These are phyloP conservation scores for Campaea margaritaria DNA, from an alignment of 2,888 invertebrate genomes.

Conservation along the genomic window DNA sequence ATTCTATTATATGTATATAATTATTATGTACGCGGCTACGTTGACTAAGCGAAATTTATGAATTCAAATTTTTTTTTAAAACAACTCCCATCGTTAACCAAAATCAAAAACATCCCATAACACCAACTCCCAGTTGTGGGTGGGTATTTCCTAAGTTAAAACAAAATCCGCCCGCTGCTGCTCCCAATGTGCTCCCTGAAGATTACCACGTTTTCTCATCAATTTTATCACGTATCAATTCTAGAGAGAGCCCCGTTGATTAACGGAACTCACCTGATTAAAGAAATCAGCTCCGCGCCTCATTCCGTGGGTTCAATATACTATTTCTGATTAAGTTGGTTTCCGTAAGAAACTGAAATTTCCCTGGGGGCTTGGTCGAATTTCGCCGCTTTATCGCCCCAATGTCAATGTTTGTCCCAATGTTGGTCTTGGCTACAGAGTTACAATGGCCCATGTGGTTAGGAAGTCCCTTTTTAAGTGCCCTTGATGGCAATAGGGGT, in stretches of 20 bases:
- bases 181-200: neutral
- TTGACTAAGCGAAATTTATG: too few species aligned
- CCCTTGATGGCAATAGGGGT: slow-evolving; percentile 29
- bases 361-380: slow-evolving; percentile 59
- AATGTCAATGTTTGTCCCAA: slow-evolving; percentile 57
- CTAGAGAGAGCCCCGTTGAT: slow-evolving; percentile 34
- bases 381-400: slow-evolving; percentile 55
- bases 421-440: slow-evolving; percentile 46
- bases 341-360: slow-evolving; percentile 60
- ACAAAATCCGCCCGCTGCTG: neutral
- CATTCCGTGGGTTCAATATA: slow-evolving; percentile 42
- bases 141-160: too few species aligned
- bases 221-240: slow-evolving; percentile 23
- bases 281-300: slow-evolving; percentile 42
- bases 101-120: too few species aligned
- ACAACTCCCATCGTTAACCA: too few species aligned
- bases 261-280: slow-evolving; percentile 44
- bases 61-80: too few species aligned
- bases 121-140: too few species aligned
- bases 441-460: slow-evolving; percentile 35
- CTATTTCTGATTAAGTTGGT: slow-evolving; percentile 60
- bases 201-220: slow-evolving; percentile 19
- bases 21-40: too few species aligned
- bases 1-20: too few species aligned
- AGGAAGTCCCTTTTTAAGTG: slow-evolving; percentile 36